Evolutionary conservation across 2,797 vertebrate genomes (phyloP).

Genomic region (Darevskia nairensis): DNA sequence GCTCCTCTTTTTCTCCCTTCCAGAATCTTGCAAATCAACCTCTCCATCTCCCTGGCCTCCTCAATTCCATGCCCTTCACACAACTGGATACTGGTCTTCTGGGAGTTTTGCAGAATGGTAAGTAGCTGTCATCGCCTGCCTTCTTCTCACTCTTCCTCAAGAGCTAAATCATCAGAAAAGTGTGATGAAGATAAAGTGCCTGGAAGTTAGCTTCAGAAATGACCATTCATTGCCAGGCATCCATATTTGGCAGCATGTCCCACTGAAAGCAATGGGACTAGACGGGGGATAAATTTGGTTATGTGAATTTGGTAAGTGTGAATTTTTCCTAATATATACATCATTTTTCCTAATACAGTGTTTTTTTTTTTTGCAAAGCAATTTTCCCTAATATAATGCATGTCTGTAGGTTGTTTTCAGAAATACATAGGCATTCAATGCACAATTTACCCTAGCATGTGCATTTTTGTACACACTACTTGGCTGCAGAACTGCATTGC

Average conservation of each 20-base stretch:
- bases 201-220: not conserved
- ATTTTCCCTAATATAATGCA: too few species aligned
- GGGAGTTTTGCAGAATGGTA: not conserved
- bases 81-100: not conserved
- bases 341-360: too few species aligned
- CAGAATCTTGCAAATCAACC: conserved; percentile 6
- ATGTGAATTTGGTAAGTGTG: too few species aligned
- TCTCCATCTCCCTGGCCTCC: not conserved
- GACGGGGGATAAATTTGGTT: not conserved
- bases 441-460: too few species aligned
- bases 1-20: not conserved
- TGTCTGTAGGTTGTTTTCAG: too few species aligned
- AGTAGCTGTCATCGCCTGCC: not conserved
- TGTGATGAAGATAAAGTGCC: not conserved
- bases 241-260: not conserved
- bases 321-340: too few species aligned
- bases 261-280: not conserved
- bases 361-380: too few species aligned
- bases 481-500: too few species aligned
- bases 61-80: not conserved
- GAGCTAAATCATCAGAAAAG: conserved; percentile 4
- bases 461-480: too few species aligned
- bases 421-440: too few species aligned
- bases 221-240: not conserved
- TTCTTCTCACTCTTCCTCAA: conserved; percentile 1